These are phyloP conservation scores for Falco peregrinus DNA, from an alignment of 2,797 vertebrate genomes.

Conservation along the genomic window DNA sequence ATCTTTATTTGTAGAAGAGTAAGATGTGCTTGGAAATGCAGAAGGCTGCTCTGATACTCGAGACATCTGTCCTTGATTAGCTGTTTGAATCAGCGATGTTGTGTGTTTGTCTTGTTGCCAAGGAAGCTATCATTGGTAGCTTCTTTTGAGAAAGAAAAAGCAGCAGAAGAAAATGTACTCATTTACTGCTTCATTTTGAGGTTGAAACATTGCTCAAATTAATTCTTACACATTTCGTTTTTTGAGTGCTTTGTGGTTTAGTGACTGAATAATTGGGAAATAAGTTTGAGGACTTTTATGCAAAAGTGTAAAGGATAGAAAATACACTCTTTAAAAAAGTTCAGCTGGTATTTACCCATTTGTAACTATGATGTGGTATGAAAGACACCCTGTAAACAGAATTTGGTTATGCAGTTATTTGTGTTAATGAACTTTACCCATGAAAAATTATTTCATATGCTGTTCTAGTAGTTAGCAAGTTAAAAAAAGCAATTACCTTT, in stretches of 20 bases:
- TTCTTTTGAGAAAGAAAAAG: not conserved
- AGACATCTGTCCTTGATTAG: conserved; percentile 49
- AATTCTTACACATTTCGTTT: not conserved
- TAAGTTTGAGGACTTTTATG: not conserved
- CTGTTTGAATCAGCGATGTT: not conserved
- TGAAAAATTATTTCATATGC: not conserved
- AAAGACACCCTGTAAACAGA: not conserved
- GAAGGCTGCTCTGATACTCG: not conserved
- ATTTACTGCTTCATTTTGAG: not conserved
- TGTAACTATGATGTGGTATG: not conserved
- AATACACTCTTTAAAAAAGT: not conserved
- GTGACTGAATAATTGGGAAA: not conserved
- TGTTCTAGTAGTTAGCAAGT: not conserved
- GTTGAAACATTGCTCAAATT: not conserved
- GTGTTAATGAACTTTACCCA: not conserved
- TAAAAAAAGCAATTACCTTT: not conserved
- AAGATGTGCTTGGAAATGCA: not conserved
- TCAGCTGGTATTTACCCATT: not conserved
- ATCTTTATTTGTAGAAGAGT: conserved; percentile 27
- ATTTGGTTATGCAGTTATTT: not conserved
- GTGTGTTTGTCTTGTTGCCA: not conserved
- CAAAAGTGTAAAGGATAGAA: not conserved
- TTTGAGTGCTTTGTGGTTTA: not conserved
- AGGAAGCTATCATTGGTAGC: not conserved
- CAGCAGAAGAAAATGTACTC: not conserved